Conservation (phyloP, 2,888 invertebrate genomes). For the Tolmerus cingulatus region DNA sequence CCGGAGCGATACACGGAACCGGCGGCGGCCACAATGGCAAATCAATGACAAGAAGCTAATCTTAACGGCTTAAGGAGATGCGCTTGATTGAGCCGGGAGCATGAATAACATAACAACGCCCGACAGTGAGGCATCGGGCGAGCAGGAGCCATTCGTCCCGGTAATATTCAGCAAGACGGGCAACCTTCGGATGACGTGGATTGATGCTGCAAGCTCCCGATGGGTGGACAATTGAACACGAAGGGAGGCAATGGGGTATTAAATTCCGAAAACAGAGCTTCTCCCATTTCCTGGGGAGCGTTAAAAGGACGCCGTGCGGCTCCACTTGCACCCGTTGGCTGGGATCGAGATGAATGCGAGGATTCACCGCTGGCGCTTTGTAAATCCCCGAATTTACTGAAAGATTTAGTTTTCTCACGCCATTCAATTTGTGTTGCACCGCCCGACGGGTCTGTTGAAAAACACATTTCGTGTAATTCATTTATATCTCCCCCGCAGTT, state of each 20-base stretch:
- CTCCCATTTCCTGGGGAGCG: not conserved
- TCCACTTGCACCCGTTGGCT: not conserved
- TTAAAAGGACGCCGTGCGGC: not conserved
- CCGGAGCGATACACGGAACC: not conserved
- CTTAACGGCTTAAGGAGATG: constrained; percentile 38
- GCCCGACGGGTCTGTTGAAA: not conserved
- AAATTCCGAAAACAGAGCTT: constrained; percentile 4
- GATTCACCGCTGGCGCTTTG: not conserved
- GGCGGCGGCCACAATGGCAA: not conserved
- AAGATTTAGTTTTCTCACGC: not conserved
- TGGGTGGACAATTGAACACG: constrained; percentile 28
- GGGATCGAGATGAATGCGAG: not conserved
- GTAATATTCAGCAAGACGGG: not conserved
- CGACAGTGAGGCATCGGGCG: not conserved
- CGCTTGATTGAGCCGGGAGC: constrained; percentile 23
- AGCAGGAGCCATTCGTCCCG: not conserved
- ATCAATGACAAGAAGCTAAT: constrained; percentile 33
- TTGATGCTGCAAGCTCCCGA: not conserved
- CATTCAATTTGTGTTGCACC: not conserved
- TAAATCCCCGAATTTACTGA: not conserved
- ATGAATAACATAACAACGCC: constrained; percentile 12
- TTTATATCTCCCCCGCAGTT: not conserved
- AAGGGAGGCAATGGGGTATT: constrained; percentile 15
- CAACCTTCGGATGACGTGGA: not conserved
- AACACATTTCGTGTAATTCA: not conserved